Evolutionary conservation across 2,888 invertebrate genomes (phyloP).

Genomic region (Thalpophila matura): DNA sequence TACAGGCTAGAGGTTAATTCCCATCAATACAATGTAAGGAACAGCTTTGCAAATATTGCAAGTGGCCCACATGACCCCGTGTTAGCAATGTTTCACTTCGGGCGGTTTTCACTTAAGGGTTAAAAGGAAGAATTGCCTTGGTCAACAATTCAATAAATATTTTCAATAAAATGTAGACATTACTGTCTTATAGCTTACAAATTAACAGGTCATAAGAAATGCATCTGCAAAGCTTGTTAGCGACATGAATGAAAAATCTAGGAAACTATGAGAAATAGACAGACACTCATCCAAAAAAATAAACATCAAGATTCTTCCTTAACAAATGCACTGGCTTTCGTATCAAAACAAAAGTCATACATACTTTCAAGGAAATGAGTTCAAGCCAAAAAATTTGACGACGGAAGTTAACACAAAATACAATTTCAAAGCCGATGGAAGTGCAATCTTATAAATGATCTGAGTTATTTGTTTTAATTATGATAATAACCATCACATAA

Average conservation of each 20-base stretch:
- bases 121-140: neutral
- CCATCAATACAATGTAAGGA: constrained; percentile 52
- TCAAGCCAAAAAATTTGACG: constrained; percentile 45
- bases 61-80: constrained; percentile 39
- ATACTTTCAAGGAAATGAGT: constrained; percentile 52
- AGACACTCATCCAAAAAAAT: neutral
- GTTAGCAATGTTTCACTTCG: constrained; percentile 36
- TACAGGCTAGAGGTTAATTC: constrained; percentile 63
- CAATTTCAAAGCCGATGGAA: constrained; percentile 60
- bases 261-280: no score
- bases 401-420: constrained; percentile 65
- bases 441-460: constrained; percentile 49
- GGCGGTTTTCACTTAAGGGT: constrained; percentile 21
- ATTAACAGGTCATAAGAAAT: no score
- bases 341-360: constrained; percentile 32
- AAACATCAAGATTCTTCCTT: neutral
- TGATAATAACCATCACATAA: constrained; percentile 67
- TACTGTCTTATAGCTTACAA: no score
- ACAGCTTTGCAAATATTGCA: constrained; percentile 46
- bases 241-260: no score
- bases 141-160: neutral
- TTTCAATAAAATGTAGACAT: neutral
- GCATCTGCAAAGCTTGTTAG: no score
- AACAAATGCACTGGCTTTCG: neutral
- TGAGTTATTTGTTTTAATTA: constrained; percentile 66